Base-by-base conservation (phyloP, 2,113 vertebrate species). In the Spheniscus mendiculus region DNA sequence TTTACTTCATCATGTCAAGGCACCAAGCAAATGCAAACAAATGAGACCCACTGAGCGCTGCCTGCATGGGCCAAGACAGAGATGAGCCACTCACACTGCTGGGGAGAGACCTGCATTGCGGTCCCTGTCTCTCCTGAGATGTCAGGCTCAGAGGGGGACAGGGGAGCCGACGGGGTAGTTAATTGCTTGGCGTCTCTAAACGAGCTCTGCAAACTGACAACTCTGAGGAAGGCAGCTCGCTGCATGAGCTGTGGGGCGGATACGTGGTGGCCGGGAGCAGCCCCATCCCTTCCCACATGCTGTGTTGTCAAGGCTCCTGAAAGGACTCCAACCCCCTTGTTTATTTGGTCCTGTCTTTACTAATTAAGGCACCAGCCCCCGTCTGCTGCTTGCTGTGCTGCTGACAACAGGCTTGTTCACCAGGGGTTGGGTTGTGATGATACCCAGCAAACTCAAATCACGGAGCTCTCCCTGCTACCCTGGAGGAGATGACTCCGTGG, bases 1-100 rank as follows among this genome's bases (percentile, higher is more conserved):
- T 97, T 93, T 91, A 96, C 91, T 96, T 95, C 93, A 93, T 97
- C 97, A 94, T 83, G 93, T 97, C 96, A 96, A 95, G 96, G 95
- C 95, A 96, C 84, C 90, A 84, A 87, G 95, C 93, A 88, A 98
- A 98, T 91, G 93, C 94, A 95, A 96, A 95, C 94, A 96, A 94
- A 97, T 82, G 96, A 96, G 97, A 87, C 94, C 95, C 83, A 61
- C 93, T 18, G 90, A 94, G 96, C 44, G 4, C 83, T 63, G 90
- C 89, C 92, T 80, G 97, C 88, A 50, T 59, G 89, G 96, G 94
- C 94, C 94, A 77, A 93, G 96, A 74, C 88, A 36, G 96, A 91
- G 94, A 90, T 0, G 65, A 93, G 94, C 67, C 50, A 8, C 83
- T 89, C 26, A 49, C 44, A 2, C 63, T 44, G 95, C 74, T 73